Base-by-base conservation (phyloP, 2,113 vertebrate genomes). In the Ciconia stormi region DNA sequence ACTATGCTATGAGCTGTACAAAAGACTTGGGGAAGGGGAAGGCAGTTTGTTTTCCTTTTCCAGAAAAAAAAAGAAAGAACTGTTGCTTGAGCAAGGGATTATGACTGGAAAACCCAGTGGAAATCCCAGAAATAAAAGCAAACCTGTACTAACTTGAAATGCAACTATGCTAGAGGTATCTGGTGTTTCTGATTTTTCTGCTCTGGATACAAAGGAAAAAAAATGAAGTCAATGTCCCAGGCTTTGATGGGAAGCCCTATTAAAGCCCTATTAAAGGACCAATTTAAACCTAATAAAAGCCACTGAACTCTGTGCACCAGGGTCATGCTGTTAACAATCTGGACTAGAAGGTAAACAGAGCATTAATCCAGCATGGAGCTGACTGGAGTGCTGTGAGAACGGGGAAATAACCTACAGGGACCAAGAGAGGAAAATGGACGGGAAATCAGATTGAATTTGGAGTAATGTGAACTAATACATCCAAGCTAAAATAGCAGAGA, bases 51-150 rank as follows among this genome's bases (percentile, higher is more conserved):
- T 82, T 77, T 92, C 59, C 63, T 67, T 83, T 66, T 81, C 20
- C 46, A 80, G 22, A 7, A n/a, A 62, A 61, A 50, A 36, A 27
- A 52, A 16, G 7, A 67, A 66, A 10, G 2, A 88, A 46, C 38
- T 59, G 18, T 62, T 94, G 42, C 76, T 85, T 89, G 53, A 89
- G 63, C 40, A 91, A 89, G 32, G 53, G 26, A 82, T 84, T 95
- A 82, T 79, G 59, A 80, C 69, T 85, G 65, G 78, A 32, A 93
- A 88, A 95, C 19, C 10, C 13, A 65, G 80, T 95, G 87, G 85
- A 96, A 97, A 96, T 93, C 69, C 56, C 82, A 95, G 89, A 94
- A 98, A 92, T 21, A 80, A 95, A 96, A 95, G 52, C 20, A 70
- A 90, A 83, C 38, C 58, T 90, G 27, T 49, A 61, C 52, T 59